Evolutionary conservation across 2,888 invertebrate species (phyloP).

Genomic region (Sminthurinus aureus): DNA sequence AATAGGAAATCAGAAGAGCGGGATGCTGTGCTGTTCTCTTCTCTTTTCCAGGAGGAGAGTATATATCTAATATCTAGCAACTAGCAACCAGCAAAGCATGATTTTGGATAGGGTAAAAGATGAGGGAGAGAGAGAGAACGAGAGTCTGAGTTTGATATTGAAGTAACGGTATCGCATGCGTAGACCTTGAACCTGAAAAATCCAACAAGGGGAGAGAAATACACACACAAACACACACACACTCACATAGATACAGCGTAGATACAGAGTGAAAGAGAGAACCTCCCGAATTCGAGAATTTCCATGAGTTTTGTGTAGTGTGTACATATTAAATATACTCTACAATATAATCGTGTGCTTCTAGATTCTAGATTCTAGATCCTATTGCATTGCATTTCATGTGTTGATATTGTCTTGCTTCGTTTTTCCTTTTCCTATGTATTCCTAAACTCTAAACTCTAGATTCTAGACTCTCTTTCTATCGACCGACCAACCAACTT

Average conservation of each 20-base stretch:
- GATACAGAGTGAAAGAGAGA: constrained; percentile 4
- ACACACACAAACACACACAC: too few relatives aligned
- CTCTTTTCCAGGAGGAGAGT: constrained; percentile 11
- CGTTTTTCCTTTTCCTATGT: constrained; percentile 1
- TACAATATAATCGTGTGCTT: too few relatives aligned
- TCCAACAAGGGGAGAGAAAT: constrained; percentile 27
- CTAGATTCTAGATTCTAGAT: too few relatives aligned
- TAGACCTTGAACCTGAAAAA: constrained; percentile 37
- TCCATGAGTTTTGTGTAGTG: constrained; percentile 11
- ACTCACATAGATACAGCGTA: too few relatives aligned
- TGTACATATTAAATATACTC: too few relatives aligned
- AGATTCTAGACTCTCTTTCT: constrained; percentile 30
- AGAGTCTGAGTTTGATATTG: constrained; percentile 15
- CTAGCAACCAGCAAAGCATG: background rate
- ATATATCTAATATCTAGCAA: too few relatives aligned
- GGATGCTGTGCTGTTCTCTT: constrained; percentile 31
- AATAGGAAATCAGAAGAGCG: constrained; percentile 21
- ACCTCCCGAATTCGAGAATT: constrained; percentile 34
- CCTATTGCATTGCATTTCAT: constrained; percentile 31
- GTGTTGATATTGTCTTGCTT: constrained; percentile 35
- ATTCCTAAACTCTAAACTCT: too few relatives aligned
- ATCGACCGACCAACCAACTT: constrained; percentile 30
- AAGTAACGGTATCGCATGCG: constrained; percentile 37
- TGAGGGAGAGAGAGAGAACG: constrained; percentile 28
- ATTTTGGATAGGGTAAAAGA: constrained; percentile 34